Percentiles rank a stretch among this genome's conserved stretches.
Conservation (phyloP, 1,140 invertebrate species). For the Philaenus spumarius region DNA sequence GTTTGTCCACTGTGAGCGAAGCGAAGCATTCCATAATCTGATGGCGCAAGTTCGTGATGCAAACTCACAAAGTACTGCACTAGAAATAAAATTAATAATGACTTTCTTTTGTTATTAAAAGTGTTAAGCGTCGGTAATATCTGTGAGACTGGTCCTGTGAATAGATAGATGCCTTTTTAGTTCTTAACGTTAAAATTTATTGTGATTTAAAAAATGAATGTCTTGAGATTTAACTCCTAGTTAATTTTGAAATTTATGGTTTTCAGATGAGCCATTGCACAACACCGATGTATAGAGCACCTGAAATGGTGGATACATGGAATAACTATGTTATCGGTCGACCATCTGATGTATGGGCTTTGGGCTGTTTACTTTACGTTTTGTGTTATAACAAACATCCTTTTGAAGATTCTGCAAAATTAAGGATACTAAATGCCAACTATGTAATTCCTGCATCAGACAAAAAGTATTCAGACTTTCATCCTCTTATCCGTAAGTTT, state of each 20-base stretch:
- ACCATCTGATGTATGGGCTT: constrained; percentile 90
- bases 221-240: too few species aligned
- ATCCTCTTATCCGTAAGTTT: constrained; percentile 82
- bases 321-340: constrained; percentile 88
- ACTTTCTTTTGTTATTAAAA: too few species aligned
- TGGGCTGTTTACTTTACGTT: constrained; percentile 92
- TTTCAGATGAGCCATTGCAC: constrained; percentile 61
- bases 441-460: constrained; percentile 78
- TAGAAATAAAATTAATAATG: too few species aligned
- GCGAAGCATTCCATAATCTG: too few species aligned
- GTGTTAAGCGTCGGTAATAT: too few species aligned
- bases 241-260: constrained; percentile 17
- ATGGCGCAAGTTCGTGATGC: too few species aligned
- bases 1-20: too few species aligned
- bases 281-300: constrained; percentile 85
- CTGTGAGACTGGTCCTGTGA: too few species aligned
- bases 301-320: constrained; percentile 98
- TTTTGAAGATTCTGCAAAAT: constrained; percentile 93
- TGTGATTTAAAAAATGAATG: too few species aligned
- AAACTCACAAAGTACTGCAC: too few species aligned
- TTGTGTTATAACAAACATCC: constrained; percentile 93
- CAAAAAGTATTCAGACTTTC: constrained; percentile 72
- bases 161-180: too few species aligned
- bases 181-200: too few species aligned
- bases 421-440: constrained; percentile 95